phyloP scores from a whole-genome alignment of 2,888 invertebrate species.

The Eulithis prunata region DNA sequence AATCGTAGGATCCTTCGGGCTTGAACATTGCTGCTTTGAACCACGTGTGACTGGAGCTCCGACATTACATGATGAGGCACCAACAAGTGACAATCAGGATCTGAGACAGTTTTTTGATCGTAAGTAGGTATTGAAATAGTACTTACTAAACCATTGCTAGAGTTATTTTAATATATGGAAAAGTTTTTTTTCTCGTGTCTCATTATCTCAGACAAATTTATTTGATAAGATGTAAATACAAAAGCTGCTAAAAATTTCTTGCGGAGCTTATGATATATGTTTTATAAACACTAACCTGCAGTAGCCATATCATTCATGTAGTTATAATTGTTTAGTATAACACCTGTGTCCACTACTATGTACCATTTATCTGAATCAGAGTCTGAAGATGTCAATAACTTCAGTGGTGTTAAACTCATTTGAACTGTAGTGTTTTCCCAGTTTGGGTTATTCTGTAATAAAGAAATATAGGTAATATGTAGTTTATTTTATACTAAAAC shows the following conservation, averaged over 20 bases:
- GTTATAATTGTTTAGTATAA: slow-evolving; percentile 57
- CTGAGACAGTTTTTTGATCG: slow-evolving; percentile 49
- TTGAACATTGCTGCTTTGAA: slow-evolving; percentile 38
- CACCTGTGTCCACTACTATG: slow-evolving; percentile 62
- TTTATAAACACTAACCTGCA: slow-evolving; percentile 55
- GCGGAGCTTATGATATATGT: no score
- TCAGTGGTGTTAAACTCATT: slow-evolving; percentile 53
- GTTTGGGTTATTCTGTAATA: slow-evolving; percentile 21
- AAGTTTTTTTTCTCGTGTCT: no score
- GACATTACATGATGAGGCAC: slow-evolving; percentile 55
- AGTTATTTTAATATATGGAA: no score
- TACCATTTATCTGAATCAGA: slow-evolving; percentile 55
- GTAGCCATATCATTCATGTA: slow-evolving; percentile 57
- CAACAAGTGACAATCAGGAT: slow-evolving; percentile 59
- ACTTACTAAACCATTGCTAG: no score
- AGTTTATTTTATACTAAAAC: no score
- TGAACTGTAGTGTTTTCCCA: slow-evolving; percentile 27
- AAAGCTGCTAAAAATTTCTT: no score
- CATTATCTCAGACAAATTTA: no score
- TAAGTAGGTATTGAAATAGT: no score
- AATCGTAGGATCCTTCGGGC: slow-evolving; percentile 56
- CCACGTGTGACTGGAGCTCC: slow-evolving; percentile 39
- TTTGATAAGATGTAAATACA: no score
- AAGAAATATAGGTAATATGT: background rate
- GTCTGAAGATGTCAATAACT: slow-evolving; percentile 45